Evolutionary conservation across 64 coral and sea anemone genomes (phyloP), one percentile per base, ranked within the genome.

Genomic region (Pocillopora verrucosa): DNA sequence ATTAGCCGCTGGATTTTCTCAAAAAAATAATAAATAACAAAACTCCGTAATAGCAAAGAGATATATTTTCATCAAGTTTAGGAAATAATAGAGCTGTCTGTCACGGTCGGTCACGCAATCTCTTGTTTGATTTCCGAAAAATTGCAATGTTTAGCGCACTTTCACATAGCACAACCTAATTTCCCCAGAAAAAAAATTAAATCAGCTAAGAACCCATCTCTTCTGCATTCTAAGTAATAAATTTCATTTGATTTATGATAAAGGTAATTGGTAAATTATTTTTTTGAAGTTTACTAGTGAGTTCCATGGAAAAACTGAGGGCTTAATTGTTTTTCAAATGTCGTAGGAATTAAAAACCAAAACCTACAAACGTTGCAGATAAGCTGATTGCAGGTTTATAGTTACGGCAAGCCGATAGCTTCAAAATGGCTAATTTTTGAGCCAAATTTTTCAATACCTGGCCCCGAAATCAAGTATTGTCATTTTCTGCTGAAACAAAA

Each of bases 401-500:
- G 3, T 24, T 60, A 79, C 5, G 56, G 77, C 77, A 79, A 79
- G 56, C 22, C 1, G 51, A 9, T 59, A 10, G 51, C 51, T 59
- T 79, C 77, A 79, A 79, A 59, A 79, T 79, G 56, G 57, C 56
- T 60, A 30, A 60, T 60, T 79, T 79, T 79, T 25, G n/a, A 26
- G 57, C 57, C 57, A 4, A 5, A 59, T 79, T 79, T 79, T 79
- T 12, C 19, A 3, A 19, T 59, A 24, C 9, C 56, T 60, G 57
- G 22, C 77, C 56, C 77, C 2, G 77, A 76, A 79, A 79, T 79
- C 60, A 1, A 59, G 13, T n/a, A 22, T n/a, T n/a, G n/a, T 79
- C 77, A 60, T 79, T 79, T 79, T 79, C 77, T 79, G 77, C 77
- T 51, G n/a, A 79, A 79, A 59, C 51, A 79, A 79, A n/a, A 79